A percentile compares a stretch with the other conserved stretches of the same genome.
Evolutionary conservation across 2,113 vertebrate genomes (phyloP).

Genomic region (Fregetta grallaria): DNA sequence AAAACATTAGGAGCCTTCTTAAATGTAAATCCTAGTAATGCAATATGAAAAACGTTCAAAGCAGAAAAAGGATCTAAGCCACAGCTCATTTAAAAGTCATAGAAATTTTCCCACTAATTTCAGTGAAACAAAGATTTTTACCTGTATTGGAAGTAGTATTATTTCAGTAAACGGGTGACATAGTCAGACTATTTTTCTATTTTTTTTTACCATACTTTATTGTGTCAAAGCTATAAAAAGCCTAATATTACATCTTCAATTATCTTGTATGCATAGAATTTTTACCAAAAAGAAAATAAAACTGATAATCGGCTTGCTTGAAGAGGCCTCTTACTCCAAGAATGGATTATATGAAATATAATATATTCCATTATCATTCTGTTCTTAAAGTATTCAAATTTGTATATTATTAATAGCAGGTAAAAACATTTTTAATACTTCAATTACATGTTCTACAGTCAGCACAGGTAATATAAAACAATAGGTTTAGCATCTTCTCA

Average conservation of each 20-base stretch:
- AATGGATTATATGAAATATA: neutral
- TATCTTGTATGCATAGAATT: neutral
- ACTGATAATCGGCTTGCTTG: neutral
- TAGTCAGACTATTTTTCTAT: neutral
- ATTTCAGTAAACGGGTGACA: neutral
- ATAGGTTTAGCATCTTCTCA: neutral
- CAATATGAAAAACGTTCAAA: neutral
- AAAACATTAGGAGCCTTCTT: neutral
- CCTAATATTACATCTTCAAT: neutral
- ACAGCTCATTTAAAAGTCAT: neutral
- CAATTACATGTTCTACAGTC: neutral
- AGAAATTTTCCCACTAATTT: neutral
- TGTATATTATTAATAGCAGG: neutral
- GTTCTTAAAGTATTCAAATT: neutral
- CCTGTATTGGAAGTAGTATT: neutral
- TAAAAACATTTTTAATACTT: neutral
- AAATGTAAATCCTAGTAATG: neutral
- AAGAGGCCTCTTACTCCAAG: neutral
- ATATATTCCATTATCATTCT: neutral
- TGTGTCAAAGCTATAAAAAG: neutral
- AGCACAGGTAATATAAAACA: neutral
- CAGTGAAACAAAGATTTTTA: neutral
- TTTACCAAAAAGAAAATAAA: neutral
- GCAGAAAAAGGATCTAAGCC: neutral
- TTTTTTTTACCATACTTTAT: neutral